These are phyloP conservation scores for Crocodylus rhombifer DNA, from an alignment of 2,797 vertebrate genomes.

Conservation along the genomic window DNA sequence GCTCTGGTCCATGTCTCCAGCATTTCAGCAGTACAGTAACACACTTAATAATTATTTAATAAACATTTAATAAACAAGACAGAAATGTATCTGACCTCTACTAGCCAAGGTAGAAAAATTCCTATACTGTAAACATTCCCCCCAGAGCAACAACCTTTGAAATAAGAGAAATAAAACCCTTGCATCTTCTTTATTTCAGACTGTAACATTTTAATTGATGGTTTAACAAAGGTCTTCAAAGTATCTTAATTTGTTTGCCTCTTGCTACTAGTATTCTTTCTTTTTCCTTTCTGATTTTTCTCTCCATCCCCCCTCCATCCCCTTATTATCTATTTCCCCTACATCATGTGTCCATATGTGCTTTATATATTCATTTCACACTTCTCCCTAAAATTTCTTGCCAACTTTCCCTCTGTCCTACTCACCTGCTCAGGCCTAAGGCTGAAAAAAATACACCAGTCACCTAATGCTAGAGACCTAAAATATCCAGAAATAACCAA, in stretches of 20 bases:
- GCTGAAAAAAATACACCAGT: conserved; percentile 35
- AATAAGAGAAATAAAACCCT: not conserved
- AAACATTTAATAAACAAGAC: too few relatives aligned
- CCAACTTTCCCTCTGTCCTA: not conserved
- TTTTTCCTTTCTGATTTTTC: conserved; percentile 1
- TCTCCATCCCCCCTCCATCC: not conserved
- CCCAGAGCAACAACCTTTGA: not conserved
- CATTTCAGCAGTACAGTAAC: not conserved
- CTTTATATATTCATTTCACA: not conserved
- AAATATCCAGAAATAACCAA: not conserved
- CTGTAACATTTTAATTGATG: not conserved
- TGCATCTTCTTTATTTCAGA: not conserved
- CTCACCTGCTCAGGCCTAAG: not conserved
- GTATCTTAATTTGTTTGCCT: not conserved
- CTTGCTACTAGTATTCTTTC: not conserved
- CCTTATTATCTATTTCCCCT: not conserved
- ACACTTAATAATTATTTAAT: not conserved
- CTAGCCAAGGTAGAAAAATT: not conserved
- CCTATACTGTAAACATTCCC: not conserved
- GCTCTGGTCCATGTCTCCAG: accelerated
- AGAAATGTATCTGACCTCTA: not conserved
- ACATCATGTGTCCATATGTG: conserved; percentile 23
- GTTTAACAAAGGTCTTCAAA: not conserved
- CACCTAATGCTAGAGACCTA: conserved; percentile 29
- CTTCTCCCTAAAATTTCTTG: not conserved